Percentiles rank a stretch among this genome's conserved stretches.
Evolutionary conservation across 2,797 vertebrate genomes (phyloP).

Genomic region (Cynopterus sphinx): DNA sequence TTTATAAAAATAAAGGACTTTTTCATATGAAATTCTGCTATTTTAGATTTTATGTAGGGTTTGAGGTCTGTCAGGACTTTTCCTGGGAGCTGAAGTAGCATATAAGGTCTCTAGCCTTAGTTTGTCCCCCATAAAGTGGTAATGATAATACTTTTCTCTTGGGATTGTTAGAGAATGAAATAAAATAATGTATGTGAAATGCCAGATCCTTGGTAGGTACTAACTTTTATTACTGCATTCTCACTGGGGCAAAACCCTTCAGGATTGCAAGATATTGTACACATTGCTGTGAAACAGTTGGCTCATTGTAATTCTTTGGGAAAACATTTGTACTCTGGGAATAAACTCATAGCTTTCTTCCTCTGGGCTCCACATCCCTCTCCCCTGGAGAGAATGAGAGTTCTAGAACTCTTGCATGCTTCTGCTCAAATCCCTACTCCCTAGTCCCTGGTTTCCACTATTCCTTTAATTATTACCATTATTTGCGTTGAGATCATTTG

Average conservation of each 20-base stretch:
- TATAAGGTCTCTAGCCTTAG: background rate
- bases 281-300: background rate
- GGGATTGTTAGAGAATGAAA: conserved; percentile 26
- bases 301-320: background rate
- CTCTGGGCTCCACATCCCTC: background rate
- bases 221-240: background rate
- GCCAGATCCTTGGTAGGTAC: background rate
- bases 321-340: background rate
- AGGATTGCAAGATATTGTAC: background rate
- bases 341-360: background rate
- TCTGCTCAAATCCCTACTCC: background rate
- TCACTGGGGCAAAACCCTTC: background rate
- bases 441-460: background rate
- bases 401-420: background rate
- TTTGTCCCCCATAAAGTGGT: background rate
- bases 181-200: background rate
- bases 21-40: background rate
- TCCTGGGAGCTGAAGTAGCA: background rate
- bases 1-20: conserved; percentile 42
- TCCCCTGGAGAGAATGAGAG: background rate
- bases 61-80: background rate
- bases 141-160: background rate
- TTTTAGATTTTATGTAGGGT: conserved; percentile 17
- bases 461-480: background rate
- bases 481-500: background rate